Base-by-base conservation (phyloP, 2,113 vertebrate genomes). In the Chloroceryle aenea region DNA sequence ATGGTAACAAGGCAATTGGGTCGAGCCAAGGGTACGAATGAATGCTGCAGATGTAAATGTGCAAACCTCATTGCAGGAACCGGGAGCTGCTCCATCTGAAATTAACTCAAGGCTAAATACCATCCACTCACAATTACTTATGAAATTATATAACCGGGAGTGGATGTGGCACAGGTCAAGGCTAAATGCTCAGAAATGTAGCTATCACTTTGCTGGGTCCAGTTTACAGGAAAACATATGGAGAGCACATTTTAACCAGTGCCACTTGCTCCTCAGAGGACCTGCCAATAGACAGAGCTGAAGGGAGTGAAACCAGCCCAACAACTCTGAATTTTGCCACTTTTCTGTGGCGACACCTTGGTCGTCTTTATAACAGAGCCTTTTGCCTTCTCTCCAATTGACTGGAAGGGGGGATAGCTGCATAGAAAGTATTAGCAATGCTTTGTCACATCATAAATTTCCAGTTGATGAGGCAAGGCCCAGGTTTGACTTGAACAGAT, bases 31-130 rank as follows among this genome's bases (percentile, higher is more conserved):
- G 42, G 34, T 56, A 95, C 3, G 3, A 81, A 95, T 2, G 3
- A 78, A 72, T 27, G 32, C 48, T 36, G 53, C 63, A 61, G 45
- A 68, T 43, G 6, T 32, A 63, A 90, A 50, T 59, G 71, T 10
- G 32, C 79, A 78, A 93, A 64, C 69, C 38, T 58, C 53, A 67
- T 71, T 64, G 32, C 45, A 50, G 86, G 58, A 82, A 85, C 21
- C 22, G 38, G 52, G 62, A 90, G 64, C 52, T 59, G 71, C 42
- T 85, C 13, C 53, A 16, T 62, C 58, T 61, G 9, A 74, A 93
- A 85, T 16, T 30, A 73, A 77, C 67, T 93, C 87, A 95, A 93
- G 89, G 91, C 87, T 94, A 88, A 92, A 89, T 87, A 73, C 58
- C 43, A 85, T 48, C 42, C n/a, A 6, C 43, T 87, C 61, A 53